These are phyloP conservation scores for Tachystola acroxantha DNA, from an alignment of 2,888 invertebrate species.

Conservation along the genomic window DNA sequence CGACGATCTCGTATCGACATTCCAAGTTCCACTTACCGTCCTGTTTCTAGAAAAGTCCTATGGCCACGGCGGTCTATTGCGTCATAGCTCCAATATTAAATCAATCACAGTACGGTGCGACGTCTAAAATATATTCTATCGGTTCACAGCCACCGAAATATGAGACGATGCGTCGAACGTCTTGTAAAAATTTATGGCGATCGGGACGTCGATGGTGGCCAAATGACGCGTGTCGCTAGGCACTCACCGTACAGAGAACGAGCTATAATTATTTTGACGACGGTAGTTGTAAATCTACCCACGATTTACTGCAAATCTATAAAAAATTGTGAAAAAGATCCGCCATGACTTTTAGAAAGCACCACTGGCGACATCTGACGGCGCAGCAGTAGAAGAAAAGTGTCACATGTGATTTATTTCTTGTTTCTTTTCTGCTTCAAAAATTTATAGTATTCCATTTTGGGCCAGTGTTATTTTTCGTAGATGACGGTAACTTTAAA, in stretches of 20 bases:
- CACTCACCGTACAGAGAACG: constrained; percentile 46
- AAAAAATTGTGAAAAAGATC: constrained; percentile 68
- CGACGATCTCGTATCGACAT: constrained; percentile 11
- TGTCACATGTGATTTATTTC: constrained; percentile 67
- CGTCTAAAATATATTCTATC: constrained; percentile 52
- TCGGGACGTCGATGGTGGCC: constrained; percentile 30
- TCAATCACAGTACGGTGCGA: constrained; percentile 47
- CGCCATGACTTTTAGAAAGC: constrained; percentile 69
- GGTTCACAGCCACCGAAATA: constrained; percentile 60
- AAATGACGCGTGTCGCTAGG: constrained; percentile 49
- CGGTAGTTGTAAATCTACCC: constrained; percentile 69
- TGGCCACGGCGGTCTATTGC: constrained; percentile 51
- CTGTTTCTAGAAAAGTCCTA: constrained; percentile 46
- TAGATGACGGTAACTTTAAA: no score
- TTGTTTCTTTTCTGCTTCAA: constrained; percentile 51
- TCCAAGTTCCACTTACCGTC: constrained; percentile 47
- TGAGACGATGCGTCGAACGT: constrained; percentile 59
- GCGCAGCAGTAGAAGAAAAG: constrained; percentile 36
- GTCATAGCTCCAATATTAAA: constrained; percentile 59
- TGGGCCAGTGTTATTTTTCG: constrained; percentile 37
- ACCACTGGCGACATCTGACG: constrained; percentile 70
- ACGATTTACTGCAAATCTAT: constrained; percentile 63
- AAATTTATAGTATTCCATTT: constrained; percentile 54
- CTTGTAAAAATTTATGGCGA: constrained; percentile 42
- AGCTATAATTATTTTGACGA: constrained; percentile 57